A percentile compares a stretch with the other conserved stretches of the same genome.
phyloP scores from a whole-genome alignment of 30 jellyfish, hydroid and myxozoan genomes.

The Morbakka virulenta region DNA sequence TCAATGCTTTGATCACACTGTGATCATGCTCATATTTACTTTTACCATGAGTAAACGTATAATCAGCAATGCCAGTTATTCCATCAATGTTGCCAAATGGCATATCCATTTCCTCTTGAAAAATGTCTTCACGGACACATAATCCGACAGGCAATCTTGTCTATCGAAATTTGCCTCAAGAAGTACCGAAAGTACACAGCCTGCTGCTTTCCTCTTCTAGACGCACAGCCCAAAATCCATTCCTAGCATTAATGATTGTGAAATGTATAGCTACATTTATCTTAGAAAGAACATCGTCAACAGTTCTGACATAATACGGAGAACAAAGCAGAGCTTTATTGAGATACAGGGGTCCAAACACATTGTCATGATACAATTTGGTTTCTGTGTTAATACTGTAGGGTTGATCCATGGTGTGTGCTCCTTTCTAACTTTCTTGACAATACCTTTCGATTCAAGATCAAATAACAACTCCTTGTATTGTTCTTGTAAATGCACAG shows the following conservation, averaged over 20 bases:
- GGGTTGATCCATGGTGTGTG: neutral
- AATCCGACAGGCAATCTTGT: neutral
- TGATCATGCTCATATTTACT: neutral
- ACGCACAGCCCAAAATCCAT: neutral
- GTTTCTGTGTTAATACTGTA: neutral
- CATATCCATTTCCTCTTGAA: neutral
- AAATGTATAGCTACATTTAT: neutral
- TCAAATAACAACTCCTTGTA: neutral
- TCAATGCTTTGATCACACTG: neutral
- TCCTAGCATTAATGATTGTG: neutral
- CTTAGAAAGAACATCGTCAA: conserved; percentile 1
- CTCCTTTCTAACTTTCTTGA: neutral
- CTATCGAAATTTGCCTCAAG: conserved; percentile 28
- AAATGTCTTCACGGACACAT: neutral
- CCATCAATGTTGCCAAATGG: neutral
- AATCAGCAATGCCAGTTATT: neutral
- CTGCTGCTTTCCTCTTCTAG: neutral
- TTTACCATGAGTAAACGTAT: neutral
- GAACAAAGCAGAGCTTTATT: neutral
- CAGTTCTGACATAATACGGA: neutral
- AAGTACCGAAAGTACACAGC: conserved; percentile 1
- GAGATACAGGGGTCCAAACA: neutral
- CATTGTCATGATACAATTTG: neutral
- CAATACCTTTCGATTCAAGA: neutral
- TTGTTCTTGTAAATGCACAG: neutral